Base-by-base conservation (phyloP, 2,888 invertebrate genomes). In the Coecobrya sp. region DNA sequence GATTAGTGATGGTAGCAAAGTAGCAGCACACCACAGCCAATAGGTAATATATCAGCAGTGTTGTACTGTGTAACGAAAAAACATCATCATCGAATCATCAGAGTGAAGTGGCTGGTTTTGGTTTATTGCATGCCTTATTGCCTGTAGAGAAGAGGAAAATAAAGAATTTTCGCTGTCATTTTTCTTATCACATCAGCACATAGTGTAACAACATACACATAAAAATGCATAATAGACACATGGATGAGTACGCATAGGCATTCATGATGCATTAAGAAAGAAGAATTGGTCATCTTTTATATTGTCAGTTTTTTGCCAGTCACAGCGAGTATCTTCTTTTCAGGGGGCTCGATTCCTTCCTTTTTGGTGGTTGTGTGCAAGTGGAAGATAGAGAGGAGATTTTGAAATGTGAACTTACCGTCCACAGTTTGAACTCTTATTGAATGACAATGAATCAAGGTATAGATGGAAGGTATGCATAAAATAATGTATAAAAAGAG, bases 1-100 rank as follows among this genome's bases (percentile, higher is more conserved):
- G 85, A 85, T 85, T 68, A 85, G 62, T 62, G 68, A 42, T 84
- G 73, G 73, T 73, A 42, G 73, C 30, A 73, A 42, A 73, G 73
- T 16, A 73, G 73, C 27, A 65, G 19, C n/a, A 0, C 49, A 70
- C 36, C 19, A 55, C 0, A 70, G 16, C 4, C 13, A 36, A 70
- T n/a, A 70, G n/a, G 16, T 7, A 65, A 27, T 27, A 27, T 7
- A 65, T 49, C 13, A n/a, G 68, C 68, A 70, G 30, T 3, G 30
- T 1, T 36, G 16, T 16, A 0, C 0, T 8, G n/a, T n/a, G n/a
- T 25, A 70, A 16, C 70, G 22, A 65, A 22, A 42, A 73, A 73
- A 45, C 7, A n/a, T n/a, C n/a, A n/a, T n/a, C n/a, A n/a, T n/a
- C n/a, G n/a, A n/a, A 30, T 16, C 68, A 36, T n/a, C 30, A 30